A percentile compares a stretch with the other conserved stretches of the same genome.
These are phyloP conservation scores for Hippocampus comes DNA, from an alignment of 2,113 vertebrate species.

Conservation along the genomic window DNA sequence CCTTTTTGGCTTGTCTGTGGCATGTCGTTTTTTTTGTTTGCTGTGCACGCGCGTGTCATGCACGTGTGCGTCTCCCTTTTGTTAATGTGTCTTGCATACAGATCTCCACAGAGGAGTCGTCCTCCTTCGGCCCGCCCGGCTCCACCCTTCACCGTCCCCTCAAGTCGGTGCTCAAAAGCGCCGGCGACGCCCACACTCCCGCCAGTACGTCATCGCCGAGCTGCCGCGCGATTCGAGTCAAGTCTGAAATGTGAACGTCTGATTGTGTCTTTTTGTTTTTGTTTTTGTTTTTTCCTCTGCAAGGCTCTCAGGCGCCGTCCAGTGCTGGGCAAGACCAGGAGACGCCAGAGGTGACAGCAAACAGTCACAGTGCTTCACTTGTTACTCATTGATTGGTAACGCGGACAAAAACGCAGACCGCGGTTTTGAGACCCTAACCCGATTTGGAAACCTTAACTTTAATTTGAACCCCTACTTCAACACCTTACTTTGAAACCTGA, in stretches of 20 bases:
- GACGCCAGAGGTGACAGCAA: constrained; percentile 76
- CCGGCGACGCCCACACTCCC: constrained; percentile 70
- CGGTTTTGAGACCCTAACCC: no score
- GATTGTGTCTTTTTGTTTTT: constrained; percentile 7
- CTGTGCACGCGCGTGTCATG: constrained; percentile 32
- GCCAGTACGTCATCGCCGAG: constrained; percentile 66
- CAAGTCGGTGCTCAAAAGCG: constrained; percentile 88
- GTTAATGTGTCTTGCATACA: constrained; percentile 59
- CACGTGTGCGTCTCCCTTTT: constrained; percentile 13
- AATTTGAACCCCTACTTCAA: no score
- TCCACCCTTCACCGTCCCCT: constrained; percentile 80
- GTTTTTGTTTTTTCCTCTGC: constrained; percentile 10
- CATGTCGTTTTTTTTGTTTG: constrained; percentile 11
- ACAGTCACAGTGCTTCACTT: no score
- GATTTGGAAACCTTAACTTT: no score
- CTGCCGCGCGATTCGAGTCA: neutral
- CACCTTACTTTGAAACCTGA: no score
- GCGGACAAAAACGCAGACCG: no score
- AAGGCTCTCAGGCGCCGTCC: constrained; percentile 86
- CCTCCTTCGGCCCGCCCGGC: constrained; percentile 73
- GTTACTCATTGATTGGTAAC: no score
- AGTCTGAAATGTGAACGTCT: neutral
- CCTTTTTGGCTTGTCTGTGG: neutral
- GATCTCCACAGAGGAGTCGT: constrained; percentile 81
- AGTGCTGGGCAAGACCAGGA: constrained; percentile 77